Evolutionary conservation across 2,113 vertebrate genomes (phyloP).

Genomic region (Rhabdornis inornatus): DNA sequence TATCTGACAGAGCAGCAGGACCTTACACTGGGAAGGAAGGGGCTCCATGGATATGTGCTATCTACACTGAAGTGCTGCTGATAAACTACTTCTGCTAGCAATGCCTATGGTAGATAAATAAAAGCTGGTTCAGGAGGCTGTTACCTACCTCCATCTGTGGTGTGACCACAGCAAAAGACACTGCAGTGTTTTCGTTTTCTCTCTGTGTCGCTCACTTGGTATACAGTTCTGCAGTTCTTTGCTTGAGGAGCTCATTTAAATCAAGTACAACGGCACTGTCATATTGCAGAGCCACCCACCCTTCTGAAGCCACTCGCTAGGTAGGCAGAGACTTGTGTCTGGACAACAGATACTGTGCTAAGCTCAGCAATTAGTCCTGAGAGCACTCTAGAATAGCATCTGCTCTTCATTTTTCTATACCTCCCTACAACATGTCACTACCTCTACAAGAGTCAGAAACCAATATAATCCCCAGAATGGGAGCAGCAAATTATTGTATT

Average conservation of each 20-base stretch:
- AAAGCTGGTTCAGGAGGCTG: slow-evolving; percentile 2
- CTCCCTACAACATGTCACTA: neutral
- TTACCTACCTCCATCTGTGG: neutral
- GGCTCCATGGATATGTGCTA: neutral
- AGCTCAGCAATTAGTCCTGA: neutral
- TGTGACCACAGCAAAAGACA: neutral
- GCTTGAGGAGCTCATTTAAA: neutral
- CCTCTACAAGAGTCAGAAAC: neutral
- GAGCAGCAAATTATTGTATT: neutral
- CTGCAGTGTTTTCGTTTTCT: neutral
- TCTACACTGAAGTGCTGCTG: neutral
- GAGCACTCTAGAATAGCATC: neutral
- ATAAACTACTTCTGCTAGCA: neutral
- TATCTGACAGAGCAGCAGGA: neutral
- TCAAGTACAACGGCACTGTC: neutral
- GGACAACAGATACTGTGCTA: neutral
- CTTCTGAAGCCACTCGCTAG: neutral
- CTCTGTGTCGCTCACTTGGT: neutral
- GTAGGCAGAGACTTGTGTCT: neutral
- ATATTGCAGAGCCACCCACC: neutral
- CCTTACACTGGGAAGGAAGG: neutral
- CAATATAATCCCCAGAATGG: neutral
- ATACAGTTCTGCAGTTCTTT: neutral
- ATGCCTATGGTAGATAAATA: neutral
- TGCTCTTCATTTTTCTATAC: neutral